phyloP scores from a whole-genome alignment of 2,888 invertebrate genomes.

The Drosophila aldrichi region DNA sequence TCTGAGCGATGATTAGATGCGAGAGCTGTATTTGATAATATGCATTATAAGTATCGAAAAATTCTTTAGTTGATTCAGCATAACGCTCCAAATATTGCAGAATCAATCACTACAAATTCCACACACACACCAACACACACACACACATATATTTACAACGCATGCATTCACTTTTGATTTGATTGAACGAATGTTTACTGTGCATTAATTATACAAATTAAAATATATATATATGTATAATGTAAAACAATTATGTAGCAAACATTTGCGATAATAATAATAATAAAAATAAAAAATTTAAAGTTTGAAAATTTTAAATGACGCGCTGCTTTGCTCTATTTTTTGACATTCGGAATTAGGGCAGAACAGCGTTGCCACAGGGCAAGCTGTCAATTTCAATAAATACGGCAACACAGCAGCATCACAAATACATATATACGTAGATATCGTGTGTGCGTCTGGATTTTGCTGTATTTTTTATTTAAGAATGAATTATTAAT shows the following conservation, averaged over 20 bases:
- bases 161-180: conserved; percentile 66
- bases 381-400: conserved; percentile 33
- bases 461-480: conserved; percentile 84
- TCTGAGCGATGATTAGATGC: conserved; percentile 87
- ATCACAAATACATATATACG: conserved; percentile 44
- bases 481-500: conserved; percentile 84
- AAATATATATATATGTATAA: conserved; percentile 61
- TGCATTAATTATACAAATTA: conserved; percentile 67
- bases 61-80: conserved; percentile 45
- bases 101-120: conserved; percentile 66
- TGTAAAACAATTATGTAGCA: conserved; percentile 59
- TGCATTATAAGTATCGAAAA: conserved; percentile 48
- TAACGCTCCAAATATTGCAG: conserved; percentile 32
- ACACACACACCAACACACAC: conserved; percentile 29
- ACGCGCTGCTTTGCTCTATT: conserved; percentile 14
- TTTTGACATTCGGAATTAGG: conserved; percentile 17
- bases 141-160: conserved; percentile 20
- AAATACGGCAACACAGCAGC: conserved; percentile 48
- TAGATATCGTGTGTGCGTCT: conserved; percentile 67
- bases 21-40: conserved; percentile 41
- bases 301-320: conserved; percentile 25
- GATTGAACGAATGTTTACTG: conserved; percentile 63
- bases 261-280: conserved; percentile 62
- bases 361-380: conserved; percentile 43
- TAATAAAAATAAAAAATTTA: conserved; percentile 4